These are phyloP conservation scores for Micoletzkya japonica DNA, from an alignment of 2,888 invertebrate genomes.

Conservation along the genomic window DNA sequence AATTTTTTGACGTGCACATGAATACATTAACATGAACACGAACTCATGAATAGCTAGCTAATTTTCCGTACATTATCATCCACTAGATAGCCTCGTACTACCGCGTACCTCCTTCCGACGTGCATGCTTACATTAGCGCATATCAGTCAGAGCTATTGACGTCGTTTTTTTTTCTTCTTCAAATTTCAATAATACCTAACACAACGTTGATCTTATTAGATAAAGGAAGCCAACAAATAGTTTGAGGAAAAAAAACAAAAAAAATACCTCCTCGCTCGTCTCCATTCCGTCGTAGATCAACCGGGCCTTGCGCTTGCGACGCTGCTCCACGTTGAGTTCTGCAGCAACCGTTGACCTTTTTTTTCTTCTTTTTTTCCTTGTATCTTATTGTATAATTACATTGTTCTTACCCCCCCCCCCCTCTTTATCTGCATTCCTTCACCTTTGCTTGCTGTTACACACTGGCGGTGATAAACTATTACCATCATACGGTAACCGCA, in stretches of 20 bases:
- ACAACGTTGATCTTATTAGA: not conserved
- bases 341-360: conserved; percentile 6
- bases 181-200: not conserved
- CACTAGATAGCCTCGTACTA: too few relatives aligned
- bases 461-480: too few relatives aligned
- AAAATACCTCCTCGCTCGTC: conserved; percentile 32
- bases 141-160: not conserved
- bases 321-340: conserved; percentile 60
- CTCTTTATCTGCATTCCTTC: too few relatives aligned
- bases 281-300: conserved; percentile 34
- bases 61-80: too few relatives aligned
- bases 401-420: too few relatives aligned
- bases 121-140: not conserved
- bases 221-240: too few relatives aligned
- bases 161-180: not conserved
- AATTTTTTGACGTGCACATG: too few relatives aligned
- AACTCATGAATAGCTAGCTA: too few relatives aligned
- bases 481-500: too few relatives aligned
- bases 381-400: not conserved
- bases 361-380: not conserved
- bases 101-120: not conserved
- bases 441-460: too few relatives aligned
- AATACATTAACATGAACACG: too few relatives aligned
- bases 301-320: conserved; percentile 54
- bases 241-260: not conserved